Base-by-base conservation (phyloP, 2,888 invertebrate species). In the Lasioglossum malachurum region DNA sequence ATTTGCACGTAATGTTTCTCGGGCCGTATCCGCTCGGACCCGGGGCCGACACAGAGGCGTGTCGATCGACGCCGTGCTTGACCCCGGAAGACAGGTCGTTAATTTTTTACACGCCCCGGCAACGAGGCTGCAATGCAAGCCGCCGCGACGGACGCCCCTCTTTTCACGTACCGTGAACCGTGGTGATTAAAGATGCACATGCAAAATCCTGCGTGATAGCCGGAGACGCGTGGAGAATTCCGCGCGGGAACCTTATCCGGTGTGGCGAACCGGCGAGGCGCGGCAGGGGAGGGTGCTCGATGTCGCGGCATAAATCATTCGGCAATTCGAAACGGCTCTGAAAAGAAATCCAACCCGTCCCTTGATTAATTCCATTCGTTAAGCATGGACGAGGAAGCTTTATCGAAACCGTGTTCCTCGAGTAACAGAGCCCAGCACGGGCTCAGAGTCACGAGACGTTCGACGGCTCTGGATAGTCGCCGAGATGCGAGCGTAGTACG, bases 11-110 rank as follows among this genome's bases (percentile, higher is more conserved):
- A n/a, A 71, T 41, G 76, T 77, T 80, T 80, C 73, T 78, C 82
- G 38, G 35, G 71, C 79, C 78, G 86, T 81, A 77, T 83, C 84
- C 81, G 80, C 67, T 80, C 35, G 64, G 60, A 80, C 73, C 73
- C 76, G 74, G 38, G 72, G 49, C 64, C 69, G 53, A 74, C 75
- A 71, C 78, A 67, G 78, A 80, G 79, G 76, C 74, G 80, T 67
- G 82, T 87, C 75, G 81, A 89, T 84, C 87, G 86, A 79, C 85
- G 76, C 77, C 87, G 87, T 74, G 87, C 84, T 91, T 88, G 87
- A 89, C 88, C 89, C 88, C 90, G 91, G 88, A 91, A 91, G 85
- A 86, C 87, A 78, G 90, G 77, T 91, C 90, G 88, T 91, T 91
- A 91, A 91, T 88, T 90, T 90, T 91, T 91, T 91, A 91, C 85